phyloP scores from a whole-genome alignment of 2,797 vertebrate genomes.

The Leptoclinus maculatus region DNA sequence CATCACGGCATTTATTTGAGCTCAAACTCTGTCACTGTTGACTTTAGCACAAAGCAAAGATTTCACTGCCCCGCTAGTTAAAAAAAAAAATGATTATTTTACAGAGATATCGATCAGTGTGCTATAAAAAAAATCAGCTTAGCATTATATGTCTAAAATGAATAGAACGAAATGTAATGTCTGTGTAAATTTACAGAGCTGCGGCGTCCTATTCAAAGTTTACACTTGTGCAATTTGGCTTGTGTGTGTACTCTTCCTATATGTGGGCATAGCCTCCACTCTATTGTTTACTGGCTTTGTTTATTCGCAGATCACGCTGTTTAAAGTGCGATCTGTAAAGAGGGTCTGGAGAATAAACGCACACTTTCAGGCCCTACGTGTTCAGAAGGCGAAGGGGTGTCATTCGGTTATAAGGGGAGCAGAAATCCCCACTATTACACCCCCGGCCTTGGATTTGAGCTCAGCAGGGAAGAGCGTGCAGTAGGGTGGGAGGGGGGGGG shows the following conservation, averaged over 20 bases:
- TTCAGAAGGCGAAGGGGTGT: conserved; percentile 69
- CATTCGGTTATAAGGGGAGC: conserved; percentile 42
- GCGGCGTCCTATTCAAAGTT: conserved; percentile 92
- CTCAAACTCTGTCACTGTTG: conserved; percentile 96
- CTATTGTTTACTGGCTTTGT: conserved; percentile 92
- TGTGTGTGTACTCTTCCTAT: conserved; percentile 83
- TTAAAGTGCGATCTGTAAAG: conserved; percentile 86
- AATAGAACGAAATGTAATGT: conserved; percentile 92
- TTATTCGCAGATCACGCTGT: conserved; percentile 94
- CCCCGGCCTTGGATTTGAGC: conserved; percentile 76
- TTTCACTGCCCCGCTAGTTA: conserved; percentile 97
- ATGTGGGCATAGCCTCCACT: conserved; percentile 84
- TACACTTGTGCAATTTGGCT: conserved; percentile 94
- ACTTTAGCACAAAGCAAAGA: conserved; percentile 99
- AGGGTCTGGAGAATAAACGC: conserved; percentile 80
- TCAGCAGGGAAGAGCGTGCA: conserved; percentile 8
- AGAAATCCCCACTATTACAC: conserved; percentile 25
- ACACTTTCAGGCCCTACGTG: conserved; percentile 76
- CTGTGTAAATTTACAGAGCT: conserved; percentile 97
- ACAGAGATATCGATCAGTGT: conserved; percentile 99
- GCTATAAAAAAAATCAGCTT: conserved; percentile 97
- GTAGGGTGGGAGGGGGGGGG: conserved; percentile 4
- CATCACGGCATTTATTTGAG: conserved; percentile 97
- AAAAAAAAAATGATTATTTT: conserved; percentile 99
- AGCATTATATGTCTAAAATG: conserved; percentile 92